phyloP scores from a whole-genome alignment of 2,888 invertebrate species.

The Melieria omissa region DNA sequence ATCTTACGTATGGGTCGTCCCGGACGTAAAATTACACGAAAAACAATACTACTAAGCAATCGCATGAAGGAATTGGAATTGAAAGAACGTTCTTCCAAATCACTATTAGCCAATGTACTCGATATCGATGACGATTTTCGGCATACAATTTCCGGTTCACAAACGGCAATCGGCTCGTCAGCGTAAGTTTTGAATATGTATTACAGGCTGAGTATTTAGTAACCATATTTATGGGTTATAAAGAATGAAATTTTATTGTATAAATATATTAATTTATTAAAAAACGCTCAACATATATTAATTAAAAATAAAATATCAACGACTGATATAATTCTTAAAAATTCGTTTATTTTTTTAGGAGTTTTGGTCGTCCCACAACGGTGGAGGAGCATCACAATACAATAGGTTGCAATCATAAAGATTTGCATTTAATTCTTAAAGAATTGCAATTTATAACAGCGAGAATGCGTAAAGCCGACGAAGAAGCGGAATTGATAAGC shows the following conservation, averaged over 20 bases:
- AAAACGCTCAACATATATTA: neutral
- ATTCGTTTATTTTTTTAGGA: constrained; percentile 54
- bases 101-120: constrained; percentile 91
- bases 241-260: no score
- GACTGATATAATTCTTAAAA: neutral
- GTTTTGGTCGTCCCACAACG: constrained; percentile 81
- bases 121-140: constrained; percentile 96
- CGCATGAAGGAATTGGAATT: constrained; percentile 93
- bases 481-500: constrained; percentile 91
- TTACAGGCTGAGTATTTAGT: neutral
- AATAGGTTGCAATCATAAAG: constrained; percentile 79
- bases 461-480: constrained; percentile 93
- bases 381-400: constrained; percentile 77
- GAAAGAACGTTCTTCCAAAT: constrained; percentile 93
- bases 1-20: constrained; percentile 95
- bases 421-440: constrained; percentile 89
- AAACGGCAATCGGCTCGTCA: constrained; percentile 74
- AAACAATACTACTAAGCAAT: constrained; percentile 89
- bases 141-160: constrained; percentile 72
- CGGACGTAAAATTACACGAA: constrained; percentile 91
- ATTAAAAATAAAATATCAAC: neutral
- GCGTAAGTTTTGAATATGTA: constrained; percentile 68
- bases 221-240: no score
- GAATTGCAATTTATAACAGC: constrained; percentile 95
- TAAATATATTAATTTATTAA: no score